Percentiles rank a stretch among this genome's conserved stretches.
Evolutionary conservation across 2,888 invertebrate genomes (phyloP).

Genomic region (Synergus umbraculus): DNA sequence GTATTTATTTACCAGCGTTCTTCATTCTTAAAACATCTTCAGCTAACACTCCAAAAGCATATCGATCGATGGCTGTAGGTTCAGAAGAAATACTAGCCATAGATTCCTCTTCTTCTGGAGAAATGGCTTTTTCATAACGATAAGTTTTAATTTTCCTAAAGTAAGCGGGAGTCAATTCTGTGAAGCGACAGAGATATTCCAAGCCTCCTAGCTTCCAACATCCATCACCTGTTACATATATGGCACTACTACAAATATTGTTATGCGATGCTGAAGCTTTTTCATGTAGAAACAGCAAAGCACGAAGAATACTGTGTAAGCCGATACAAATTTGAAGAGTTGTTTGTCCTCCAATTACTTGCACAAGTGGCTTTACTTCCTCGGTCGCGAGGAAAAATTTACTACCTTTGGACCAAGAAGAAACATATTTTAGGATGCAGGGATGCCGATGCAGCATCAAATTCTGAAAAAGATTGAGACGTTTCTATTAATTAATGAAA

Average conservation of each 20-base stretch:
- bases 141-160: conserved; percentile 84
- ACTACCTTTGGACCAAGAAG: conserved; percentile 88
- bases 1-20: conserved; percentile 69
- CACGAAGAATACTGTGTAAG: conserved; percentile 88
- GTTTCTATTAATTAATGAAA: conserved; percentile 9
- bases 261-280: conserved; percentile 90
- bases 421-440: conserved; percentile 89
- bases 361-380: conserved; percentile 86
- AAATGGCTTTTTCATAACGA: conserved; percentile 86
- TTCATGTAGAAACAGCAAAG: conserved; percentile 90
- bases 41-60: conserved; percentile 86
- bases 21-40: conserved; percentile 85
- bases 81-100: conserved; percentile 73
- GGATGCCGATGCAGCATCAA: conserved; percentile 92
- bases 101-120: conserved; percentile 83
- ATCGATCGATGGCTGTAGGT: conserved; percentile 85
- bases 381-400: conserved; percentile 90
- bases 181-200: conserved; percentile 86
- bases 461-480: conserved; percentile 81
- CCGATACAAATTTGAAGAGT: conserved; percentile 92
- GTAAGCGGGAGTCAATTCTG: conserved; percentile 83
- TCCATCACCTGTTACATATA: conserved; percentile 91
- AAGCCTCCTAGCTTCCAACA: conserved; percentile 93
- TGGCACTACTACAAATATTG: conserved; percentile 87
- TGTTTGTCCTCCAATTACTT: conserved; percentile 83